These are phyloP conservation scores for Alauda arvensis DNA, from an alignment of 2,797 vertebrate species.

Conservation along the genomic window DNA sequence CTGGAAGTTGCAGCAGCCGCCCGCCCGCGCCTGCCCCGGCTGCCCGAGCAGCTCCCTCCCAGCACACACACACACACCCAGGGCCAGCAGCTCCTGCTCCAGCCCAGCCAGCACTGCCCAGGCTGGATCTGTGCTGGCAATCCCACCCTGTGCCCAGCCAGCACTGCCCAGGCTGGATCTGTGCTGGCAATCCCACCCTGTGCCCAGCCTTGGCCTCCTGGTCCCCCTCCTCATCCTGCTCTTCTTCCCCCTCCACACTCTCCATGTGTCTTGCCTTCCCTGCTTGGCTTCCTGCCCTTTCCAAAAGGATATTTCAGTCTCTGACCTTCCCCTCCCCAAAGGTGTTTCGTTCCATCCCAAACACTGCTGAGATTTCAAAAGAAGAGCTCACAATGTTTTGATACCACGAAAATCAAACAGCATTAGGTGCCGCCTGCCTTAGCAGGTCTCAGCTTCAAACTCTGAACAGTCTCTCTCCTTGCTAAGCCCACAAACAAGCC, in stretches of 20 bases:
- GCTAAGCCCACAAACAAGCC: neutral
- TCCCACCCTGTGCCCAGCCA: neutral
- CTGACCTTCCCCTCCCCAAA: neutral
- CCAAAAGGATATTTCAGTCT: neutral
- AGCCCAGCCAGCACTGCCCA: neutral
- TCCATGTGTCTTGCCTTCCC: neutral
- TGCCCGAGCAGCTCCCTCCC: neutral
- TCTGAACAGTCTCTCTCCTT: neutral
- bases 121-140: too few species aligned
- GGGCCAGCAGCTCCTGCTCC: neutral
- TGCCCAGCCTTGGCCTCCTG: neutral
- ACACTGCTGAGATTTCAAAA: neutral
- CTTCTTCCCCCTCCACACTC: neutral
- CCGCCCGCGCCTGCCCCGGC: conserved; percentile 14
- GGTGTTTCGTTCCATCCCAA: neutral
- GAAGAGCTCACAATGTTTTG: neutral
- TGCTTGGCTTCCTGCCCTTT: neutral
- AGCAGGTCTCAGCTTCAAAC: neutral
- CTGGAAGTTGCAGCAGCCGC: conserved; percentile 75
- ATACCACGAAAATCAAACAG: neutral
- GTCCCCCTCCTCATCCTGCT: neutral
- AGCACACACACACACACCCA: neutral
- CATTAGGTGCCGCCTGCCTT: neutral
- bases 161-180: neutral
- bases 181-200: neutral